Evolutionary conservation across 2,113 vertebrate genomes (phyloP).

Genomic region (Athene cunicularia): DNA sequence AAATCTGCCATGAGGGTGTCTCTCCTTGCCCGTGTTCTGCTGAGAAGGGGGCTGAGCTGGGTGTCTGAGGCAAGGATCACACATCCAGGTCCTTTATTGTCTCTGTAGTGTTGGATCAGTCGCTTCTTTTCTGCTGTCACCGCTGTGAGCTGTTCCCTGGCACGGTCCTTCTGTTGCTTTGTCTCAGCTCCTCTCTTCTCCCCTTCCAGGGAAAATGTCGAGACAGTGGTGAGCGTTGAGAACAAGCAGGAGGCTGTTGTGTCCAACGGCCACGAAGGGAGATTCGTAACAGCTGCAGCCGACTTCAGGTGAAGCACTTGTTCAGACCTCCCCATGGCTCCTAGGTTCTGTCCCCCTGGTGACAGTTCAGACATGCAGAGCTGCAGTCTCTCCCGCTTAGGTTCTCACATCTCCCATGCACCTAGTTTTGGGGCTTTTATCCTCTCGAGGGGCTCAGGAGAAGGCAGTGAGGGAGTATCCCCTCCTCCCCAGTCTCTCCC

Average conservation of each 20-base stretch:
- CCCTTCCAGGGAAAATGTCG: slow-evolving; percentile 8
- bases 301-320: slow-evolving; percentile 69
- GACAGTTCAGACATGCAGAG: background rate
- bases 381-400: fast-evolving
- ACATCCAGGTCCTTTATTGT: background rate
- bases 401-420: fast-evolving
- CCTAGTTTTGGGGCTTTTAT: background rate
- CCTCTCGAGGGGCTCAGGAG: background rate
- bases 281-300: background rate
- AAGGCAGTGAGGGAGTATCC: background rate
- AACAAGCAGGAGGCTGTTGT: slow-evolving; percentile 35
- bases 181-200: background rate
- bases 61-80: background rate
- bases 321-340: background rate
- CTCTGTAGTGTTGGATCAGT: background rate
- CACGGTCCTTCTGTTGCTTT: fast-evolving
- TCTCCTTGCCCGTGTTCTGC: background rate
- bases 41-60: background rate
- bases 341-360: background rate
- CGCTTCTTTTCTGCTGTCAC: background rate
- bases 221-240: background rate
- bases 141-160: background rate
- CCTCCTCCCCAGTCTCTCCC: background rate
- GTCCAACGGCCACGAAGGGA: slow-evolving; percentile 55
- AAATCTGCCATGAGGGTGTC: background rate